phyloP scores from a whole-genome alignment of 2,113 vertebrate species.

The Rousettus leschenaultii region DNA sequence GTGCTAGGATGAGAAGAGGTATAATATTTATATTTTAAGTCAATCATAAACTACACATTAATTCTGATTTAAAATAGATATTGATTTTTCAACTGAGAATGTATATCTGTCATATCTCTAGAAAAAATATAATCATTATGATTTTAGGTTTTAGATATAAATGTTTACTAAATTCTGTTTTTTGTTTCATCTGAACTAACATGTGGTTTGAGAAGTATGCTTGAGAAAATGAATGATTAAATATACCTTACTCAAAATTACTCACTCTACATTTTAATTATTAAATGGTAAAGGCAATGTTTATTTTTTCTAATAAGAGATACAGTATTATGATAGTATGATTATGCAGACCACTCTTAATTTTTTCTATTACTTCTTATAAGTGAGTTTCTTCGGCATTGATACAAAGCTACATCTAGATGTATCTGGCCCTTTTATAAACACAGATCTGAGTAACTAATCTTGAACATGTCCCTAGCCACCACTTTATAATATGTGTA shows the following conservation, averaged over 20 bases:
- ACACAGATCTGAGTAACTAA: background rate
- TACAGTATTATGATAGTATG: background rate
- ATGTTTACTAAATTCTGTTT: background rate
- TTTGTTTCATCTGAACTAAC: background rate
- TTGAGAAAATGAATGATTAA: background rate
- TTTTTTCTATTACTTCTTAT: background rate
- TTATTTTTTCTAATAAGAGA: background rate
- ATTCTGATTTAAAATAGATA: constrained; percentile 42
- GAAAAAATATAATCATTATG: background rate
- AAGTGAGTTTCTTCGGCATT: background rate
- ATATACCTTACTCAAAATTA: background rate
- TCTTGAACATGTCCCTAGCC: background rate
- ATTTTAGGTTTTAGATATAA: constrained; percentile 8
- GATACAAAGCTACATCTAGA: background rate
- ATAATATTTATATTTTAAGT: constrained; percentile 34
- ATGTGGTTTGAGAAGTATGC: background rate
- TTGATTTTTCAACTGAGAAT: background rate
- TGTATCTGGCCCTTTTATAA: background rate
- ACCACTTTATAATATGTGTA: background rate
- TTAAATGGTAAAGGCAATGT: background rate
- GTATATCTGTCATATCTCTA: background rate
- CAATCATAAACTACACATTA: background rate
- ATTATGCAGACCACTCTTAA: background rate
- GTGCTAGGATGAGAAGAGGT: background rate
- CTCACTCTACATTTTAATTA: background rate